Conservation (phyloP, 2,113 vertebrate species). For the Aythya baeri region DNA sequence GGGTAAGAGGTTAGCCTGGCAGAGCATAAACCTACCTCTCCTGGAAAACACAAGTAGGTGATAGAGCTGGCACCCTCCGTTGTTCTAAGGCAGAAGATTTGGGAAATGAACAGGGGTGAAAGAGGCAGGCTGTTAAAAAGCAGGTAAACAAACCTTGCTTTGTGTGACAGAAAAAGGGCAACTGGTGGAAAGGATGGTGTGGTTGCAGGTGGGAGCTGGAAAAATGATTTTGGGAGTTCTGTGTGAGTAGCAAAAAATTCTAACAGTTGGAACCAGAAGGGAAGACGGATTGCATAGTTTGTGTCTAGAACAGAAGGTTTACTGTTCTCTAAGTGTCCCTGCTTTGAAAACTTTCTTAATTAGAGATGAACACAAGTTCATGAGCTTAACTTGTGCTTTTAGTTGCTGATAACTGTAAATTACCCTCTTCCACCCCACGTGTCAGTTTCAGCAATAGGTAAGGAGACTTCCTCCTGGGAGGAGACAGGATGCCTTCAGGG, state of each 20-base stretch:
- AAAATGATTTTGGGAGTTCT: background rate
- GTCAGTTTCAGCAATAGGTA: conserved; percentile 36
- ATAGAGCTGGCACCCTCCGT: background rate
- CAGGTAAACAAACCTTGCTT: background rate
- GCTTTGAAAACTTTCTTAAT: background rate
- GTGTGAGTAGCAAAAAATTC: background rate
- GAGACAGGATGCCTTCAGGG: conserved; percentile 67
- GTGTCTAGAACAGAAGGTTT: background rate
- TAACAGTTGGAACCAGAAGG: background rate
- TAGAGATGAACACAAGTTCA: background rate
- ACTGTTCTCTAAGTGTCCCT: background rate
- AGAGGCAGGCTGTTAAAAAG: background rate
- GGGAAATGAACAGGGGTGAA: background rate
- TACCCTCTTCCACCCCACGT: conserved; percentile 13
- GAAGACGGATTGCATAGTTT: background rate
- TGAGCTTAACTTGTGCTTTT: conserved; percentile 1
- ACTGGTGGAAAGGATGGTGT: background rate
- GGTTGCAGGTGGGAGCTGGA: background rate
- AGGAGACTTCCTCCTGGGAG: conserved; percentile 54
- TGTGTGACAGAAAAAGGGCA: background rate
- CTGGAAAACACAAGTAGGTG: background rate
- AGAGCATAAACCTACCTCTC: background rate
- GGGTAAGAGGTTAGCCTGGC: background rate
- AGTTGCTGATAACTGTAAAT: conserved; percentile 24
- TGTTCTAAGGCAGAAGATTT: background rate